A percentile compares a stretch with the other conserved stretches of the same genome.
Conservation (phyloP, 1,140 invertebrate species). For the Parapsyche elsis region DNA sequence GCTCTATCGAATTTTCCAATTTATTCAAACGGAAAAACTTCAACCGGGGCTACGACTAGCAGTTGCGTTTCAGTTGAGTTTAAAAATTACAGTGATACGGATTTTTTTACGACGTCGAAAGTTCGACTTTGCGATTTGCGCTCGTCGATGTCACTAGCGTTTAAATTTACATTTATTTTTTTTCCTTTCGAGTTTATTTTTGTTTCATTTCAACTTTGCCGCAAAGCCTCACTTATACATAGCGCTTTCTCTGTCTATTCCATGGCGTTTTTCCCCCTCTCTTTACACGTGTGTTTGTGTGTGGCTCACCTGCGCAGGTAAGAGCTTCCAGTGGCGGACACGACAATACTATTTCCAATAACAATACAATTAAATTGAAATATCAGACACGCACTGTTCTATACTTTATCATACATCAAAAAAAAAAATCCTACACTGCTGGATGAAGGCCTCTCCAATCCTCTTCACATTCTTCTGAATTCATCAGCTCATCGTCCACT, state of each 20-base stretch:
- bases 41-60: not conserved
- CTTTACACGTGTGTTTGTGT: not conserved
- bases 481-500: too few species aligned
- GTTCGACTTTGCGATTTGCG: conserved; percentile 10
- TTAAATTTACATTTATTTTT: conserved; percentile 51
- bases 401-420: too few species aligned
- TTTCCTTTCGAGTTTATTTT: not conserved
- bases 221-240: conserved; percentile 34
- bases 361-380: not conserved
- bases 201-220: conserved; percentile 39
- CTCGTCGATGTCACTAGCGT: conserved; percentile 48
- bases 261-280: not conserved
- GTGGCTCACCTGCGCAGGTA: conserved; percentile 34
- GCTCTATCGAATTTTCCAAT: not conserved
- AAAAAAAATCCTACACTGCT: too few species aligned
- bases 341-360: not conserved
- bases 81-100: too few species aligned
- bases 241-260: not conserved
- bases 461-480: too few species aligned
- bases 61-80: too few species aligned
- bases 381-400: too few species aligned
- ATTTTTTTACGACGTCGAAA: not conserved
- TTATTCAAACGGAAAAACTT: not conserved
- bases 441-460: too few species aligned
- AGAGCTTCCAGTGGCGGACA: conserved; percentile 34